These are phyloP conservation scores for Neria commutata DNA, from an alignment of 2,888 invertebrate species.

Conservation along the genomic window DNA sequence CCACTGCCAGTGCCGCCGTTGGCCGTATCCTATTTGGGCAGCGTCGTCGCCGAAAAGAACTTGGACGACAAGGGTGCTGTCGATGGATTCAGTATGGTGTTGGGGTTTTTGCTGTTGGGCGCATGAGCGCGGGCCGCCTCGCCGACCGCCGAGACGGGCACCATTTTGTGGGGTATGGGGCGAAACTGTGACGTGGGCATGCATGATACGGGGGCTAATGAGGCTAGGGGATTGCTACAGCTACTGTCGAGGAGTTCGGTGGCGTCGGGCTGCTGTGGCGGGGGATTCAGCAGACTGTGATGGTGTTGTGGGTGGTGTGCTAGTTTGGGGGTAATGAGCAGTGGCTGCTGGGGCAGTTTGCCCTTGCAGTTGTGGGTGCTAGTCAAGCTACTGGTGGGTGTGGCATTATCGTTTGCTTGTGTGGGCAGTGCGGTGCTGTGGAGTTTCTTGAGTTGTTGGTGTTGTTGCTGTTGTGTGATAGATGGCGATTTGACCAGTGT, in stretches of 20 bases:
- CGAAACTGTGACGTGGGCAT: constrained; percentile 63
- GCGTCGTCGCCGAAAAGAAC: constrained; percentile 60
- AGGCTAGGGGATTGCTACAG: constrained; percentile 54
- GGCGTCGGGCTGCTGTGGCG: constrained; percentile 19
- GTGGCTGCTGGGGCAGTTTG: constrained; percentile 50
- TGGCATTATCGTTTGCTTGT: constrained; percentile 18
- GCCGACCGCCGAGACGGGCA: constrained; percentile 44
- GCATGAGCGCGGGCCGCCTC: not conserved
- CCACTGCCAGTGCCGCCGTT: constrained; percentile 48
- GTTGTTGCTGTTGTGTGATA: constrained; percentile 55
- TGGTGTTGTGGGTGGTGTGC: constrained; percentile 28
- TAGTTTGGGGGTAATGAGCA: constrained; percentile 55
- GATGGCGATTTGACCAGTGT: constrained; percentile 60
- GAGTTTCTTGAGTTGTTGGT: constrained; percentile 50
- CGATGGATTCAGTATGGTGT: constrained; percentile 55
- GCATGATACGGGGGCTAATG: constrained; percentile 55
- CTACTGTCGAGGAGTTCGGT: constrained; percentile 43
- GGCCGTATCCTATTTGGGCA: constrained; percentile 61
- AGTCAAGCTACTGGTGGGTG: constrained; percentile 29
- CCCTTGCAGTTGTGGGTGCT: constrained; percentile 40
- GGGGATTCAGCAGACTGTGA: constrained; percentile 41
- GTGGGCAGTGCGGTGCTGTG: constrained; percentile 35
- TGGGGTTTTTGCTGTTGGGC: constrained; percentile 9
- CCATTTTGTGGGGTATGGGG: constrained; percentile 62
- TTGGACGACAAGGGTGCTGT: constrained; percentile 60